Evolutionary conservation across 2,888 invertebrate species (phyloP).

Genomic region (Parthenolecanium corni): DNA sequence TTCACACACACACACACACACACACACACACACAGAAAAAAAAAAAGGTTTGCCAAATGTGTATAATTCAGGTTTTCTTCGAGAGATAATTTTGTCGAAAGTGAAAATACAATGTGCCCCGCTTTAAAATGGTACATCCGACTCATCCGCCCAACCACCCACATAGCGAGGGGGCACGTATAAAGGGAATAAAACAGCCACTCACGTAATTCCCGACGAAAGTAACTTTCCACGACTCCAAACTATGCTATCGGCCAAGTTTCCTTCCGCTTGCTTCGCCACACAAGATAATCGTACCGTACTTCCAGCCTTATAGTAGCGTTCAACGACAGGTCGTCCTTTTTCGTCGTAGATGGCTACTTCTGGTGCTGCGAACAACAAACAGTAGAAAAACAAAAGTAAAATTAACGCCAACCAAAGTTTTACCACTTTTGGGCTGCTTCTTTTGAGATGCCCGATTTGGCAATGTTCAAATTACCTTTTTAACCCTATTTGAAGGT

Average conservation of each 20-base stretch:
- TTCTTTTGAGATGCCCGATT: too few species aligned
- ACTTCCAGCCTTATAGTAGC: constrained; percentile 50
- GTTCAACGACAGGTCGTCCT: constrained; percentile 45
- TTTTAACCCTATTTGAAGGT: too few species aligned
- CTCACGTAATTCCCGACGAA: constrained; percentile 45
- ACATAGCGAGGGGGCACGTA: too few species aligned
- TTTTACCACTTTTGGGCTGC: too few species aligned
- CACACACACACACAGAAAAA: too few species aligned
- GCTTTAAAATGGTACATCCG: not conserved
- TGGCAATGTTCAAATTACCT: too few species aligned
- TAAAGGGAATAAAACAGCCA: constrained; percentile 27
- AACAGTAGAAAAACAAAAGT: too few species aligned
- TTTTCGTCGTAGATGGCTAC: constrained; percentile 49
- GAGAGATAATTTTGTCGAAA: constrained; percentile 14
- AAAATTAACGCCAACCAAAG: too few species aligned
- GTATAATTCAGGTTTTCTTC: constrained; percentile 16
- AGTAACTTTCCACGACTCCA: constrained; percentile 47
- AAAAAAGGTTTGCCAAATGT: not conserved
- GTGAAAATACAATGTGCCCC: not conserved
- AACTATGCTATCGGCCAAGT: constrained; percentile 41
- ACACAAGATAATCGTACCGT: constrained; percentile 45
- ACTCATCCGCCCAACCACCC: not conserved
- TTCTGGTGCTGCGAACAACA: constrained; percentile 44
- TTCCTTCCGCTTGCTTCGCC: constrained; percentile 41
- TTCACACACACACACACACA: too few species aligned